These are phyloP conservation scores for Protophormia terraenovae DNA, from an alignment of 2,888 invertebrate genomes.

Conservation along the genomic window DNA sequence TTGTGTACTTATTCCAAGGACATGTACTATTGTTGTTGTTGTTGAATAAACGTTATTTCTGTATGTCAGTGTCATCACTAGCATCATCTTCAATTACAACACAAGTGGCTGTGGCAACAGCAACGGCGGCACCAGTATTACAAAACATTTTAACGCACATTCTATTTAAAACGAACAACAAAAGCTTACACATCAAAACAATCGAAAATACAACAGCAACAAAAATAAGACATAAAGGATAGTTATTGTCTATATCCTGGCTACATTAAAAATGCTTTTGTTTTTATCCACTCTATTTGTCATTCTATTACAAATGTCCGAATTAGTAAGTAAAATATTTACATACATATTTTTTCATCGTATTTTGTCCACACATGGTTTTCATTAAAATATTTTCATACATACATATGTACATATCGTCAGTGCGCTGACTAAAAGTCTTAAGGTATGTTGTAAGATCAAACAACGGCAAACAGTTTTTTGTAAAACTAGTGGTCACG, in stretches of 20 bases:
- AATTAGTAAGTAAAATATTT: constrained; percentile 61
- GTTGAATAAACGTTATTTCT: constrained; percentile 41
- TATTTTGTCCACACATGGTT: background rate
- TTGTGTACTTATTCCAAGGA: constrained; percentile 61
- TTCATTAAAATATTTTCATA: no score
- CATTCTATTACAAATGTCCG: constrained; percentile 57
- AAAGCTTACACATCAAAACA: constrained; percentile 7
- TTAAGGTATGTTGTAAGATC: no score
- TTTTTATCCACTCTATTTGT: constrained; percentile 28
- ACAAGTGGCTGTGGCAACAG: constrained; percentile 19
- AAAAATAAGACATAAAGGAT: constrained; percentile 13
- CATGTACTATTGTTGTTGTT: constrained; percentile 49
- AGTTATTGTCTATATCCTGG: constrained; percentile 25
- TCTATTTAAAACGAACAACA: background rate
- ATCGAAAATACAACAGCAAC: background rate
- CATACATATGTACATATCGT: no score
- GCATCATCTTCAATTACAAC: constrained; percentile 32
- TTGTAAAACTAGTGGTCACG: no score
- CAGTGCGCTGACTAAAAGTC: no score
- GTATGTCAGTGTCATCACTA: constrained; percentile 57
- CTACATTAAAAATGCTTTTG: constrained; percentile 49
- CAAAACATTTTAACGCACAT: background rate
- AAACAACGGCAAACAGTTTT: no score
- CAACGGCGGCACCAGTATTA: background rate
- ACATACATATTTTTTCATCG: no score